Conservation (phyloP, 2,797 vertebrate genomes). For the Gambusia yucatana region DNA sequence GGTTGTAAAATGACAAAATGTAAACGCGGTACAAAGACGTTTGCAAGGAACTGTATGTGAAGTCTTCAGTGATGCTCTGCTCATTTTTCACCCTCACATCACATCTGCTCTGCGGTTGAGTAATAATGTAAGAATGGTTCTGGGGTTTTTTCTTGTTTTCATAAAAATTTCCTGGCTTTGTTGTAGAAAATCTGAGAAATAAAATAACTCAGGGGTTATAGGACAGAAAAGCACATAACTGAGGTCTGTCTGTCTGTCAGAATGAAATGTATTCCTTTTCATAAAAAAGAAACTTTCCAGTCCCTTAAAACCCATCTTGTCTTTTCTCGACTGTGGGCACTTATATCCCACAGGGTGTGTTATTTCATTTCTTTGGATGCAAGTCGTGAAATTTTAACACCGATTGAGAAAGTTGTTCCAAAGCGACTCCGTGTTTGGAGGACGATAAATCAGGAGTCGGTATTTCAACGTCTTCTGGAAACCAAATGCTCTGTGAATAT, state of each 20-base stretch:
- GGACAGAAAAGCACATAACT: slow-evolving; percentile 46
- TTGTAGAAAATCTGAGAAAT: slow-evolving; percentile 34
- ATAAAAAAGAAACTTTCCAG: slow-evolving; percentile 68
- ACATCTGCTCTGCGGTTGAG: slow-evolving; percentile 32
- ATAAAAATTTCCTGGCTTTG: slow-evolving; percentile 26
- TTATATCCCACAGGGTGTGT: slow-evolving; percentile 55
- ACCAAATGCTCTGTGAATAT: slow-evolving; percentile 45
- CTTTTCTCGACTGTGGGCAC: slow-evolving; percentile 45
- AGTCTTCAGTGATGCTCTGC: slow-evolving; percentile 46
- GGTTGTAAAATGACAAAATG: background rate
- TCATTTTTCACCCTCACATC: slow-evolving; percentile 14
- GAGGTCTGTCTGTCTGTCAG: slow-evolving; percentile 46
- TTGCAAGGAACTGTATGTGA: slow-evolving; percentile 23
- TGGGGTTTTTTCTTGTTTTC: slow-evolving; percentile 7
- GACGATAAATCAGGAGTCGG: slow-evolving; percentile 37
- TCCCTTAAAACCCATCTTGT: slow-evolving; percentile 68
- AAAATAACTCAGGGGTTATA: slow-evolving; percentile 29
- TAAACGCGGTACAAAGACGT: background rate
- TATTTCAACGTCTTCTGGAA: slow-evolving; percentile 36
- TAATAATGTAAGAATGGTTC: slow-evolving; percentile 9
- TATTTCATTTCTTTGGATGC: slow-evolving; percentile 53
- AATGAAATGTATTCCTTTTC: slow-evolving; percentile 62
- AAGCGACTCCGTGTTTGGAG: slow-evolving; percentile 57
- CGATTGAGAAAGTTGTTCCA: slow-evolving; percentile 50
- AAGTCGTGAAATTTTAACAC: slow-evolving; percentile 45